A percentile compares a stretch with the other conserved stretches of the same genome.
phyloP scores from a whole-genome alignment of 2,888 invertebrate genomes.

The Theristus sp. region DNA sequence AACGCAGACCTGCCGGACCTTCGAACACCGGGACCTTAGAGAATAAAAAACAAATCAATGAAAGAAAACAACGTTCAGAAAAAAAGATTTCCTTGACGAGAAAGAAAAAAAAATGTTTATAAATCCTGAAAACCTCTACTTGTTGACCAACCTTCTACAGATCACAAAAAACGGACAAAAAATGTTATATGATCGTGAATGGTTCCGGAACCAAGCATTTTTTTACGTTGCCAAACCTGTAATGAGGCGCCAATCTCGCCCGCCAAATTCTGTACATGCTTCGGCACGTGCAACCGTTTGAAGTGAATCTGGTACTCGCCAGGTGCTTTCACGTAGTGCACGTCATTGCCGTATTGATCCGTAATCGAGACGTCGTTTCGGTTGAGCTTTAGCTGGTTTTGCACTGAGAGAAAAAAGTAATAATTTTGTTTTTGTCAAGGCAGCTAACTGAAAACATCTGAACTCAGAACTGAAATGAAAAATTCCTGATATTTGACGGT shows the following conservation, averaged over 20 bases:
- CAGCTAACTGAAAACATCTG: too few relatives aligned
- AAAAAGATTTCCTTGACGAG: too few relatives aligned
- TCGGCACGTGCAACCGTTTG: neutral
- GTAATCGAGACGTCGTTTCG: neutral
- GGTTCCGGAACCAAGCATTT: too few relatives aligned
- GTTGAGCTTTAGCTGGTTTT: neutral
- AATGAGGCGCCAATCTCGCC: neutral
- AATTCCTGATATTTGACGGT: too few relatives aligned
- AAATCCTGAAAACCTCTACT: neutral
- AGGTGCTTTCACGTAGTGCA: neutral
- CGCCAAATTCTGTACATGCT: neutral
- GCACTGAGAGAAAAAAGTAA: neutral
- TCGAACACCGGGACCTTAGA: neutral
- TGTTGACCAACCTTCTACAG: neutral
- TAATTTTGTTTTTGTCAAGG: too few relatives aligned
- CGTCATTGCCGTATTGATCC: neutral
- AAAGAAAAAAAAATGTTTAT: neutral
- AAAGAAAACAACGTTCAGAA: too few relatives aligned
- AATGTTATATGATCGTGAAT: too few relatives aligned
- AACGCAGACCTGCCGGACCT: neutral
- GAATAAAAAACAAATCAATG: too few relatives aligned
- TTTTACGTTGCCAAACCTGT: neutral
- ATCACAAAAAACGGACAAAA: too few relatives aligned
- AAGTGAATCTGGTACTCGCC: neutral
- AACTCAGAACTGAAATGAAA: too few relatives aligned